Evolutionary conservation across 2,113 vertebrate genomes (phyloP).

Genomic region (Phyllostomus discolor): DNA sequence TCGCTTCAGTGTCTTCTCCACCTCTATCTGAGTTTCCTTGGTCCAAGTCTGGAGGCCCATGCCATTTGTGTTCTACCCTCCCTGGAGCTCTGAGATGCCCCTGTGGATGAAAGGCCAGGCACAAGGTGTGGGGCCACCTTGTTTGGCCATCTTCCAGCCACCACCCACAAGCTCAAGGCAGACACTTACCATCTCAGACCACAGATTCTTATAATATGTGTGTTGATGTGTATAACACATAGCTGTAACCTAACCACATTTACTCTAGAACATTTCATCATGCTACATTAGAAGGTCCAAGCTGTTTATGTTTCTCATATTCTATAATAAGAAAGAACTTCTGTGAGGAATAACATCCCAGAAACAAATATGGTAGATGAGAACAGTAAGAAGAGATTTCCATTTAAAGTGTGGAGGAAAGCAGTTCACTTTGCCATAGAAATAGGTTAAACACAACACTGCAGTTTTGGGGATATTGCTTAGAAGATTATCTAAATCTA

Average conservation of each 20-base stretch:
- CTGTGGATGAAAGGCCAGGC: no score
- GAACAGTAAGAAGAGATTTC: neutral
- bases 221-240: neutral
- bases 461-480: neutral
- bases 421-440: neutral
- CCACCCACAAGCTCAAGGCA: no score
- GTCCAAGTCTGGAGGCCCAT: no score
- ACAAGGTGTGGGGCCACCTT: no score
- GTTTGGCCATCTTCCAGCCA: no score
- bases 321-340: neutral
- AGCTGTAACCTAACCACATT: neutral
- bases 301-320: neutral
- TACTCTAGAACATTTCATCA: neutral
- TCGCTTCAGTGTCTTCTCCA: slow-evolving; percentile 94
- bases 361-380: neutral
- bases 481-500: neutral
- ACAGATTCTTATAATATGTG: neutral
- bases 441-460: neutral
- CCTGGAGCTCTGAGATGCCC: no score
- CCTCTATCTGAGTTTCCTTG: slow-evolving; percentile 85
- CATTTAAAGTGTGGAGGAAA: neutral
- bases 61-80: no score
- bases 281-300: neutral
- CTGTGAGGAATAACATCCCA: neutral
- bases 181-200: no score